Base-by-base conservation (phyloP, 2,113 vertebrate genomes). In the Macquaria ambigua region DNA sequence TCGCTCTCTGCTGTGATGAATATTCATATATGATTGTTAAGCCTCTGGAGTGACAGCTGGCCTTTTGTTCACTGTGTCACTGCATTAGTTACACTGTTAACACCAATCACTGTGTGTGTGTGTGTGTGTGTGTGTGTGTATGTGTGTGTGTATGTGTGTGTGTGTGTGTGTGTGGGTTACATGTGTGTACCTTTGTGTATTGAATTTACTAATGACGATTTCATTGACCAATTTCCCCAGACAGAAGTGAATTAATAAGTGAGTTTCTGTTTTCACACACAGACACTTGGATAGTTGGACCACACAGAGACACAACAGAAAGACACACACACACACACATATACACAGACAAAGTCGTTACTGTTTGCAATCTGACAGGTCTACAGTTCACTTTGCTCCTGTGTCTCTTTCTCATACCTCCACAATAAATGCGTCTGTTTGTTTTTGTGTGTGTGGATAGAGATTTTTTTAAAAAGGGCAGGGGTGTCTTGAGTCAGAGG, bases 41-140 rank as follows among this genome's bases (percentile, higher is more conserved):
- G 78, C 71, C 63, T 77, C 34, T 83, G 52, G 21, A 79, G 84
- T 84, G 92, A 90, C 93, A 95, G 93, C 91, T 94, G 89, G 88
- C 66, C 77, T 90, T 93, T 94, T 93, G 88, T 92, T 79, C 80
- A 87, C 46, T 79, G 46, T 78, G 73, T 80, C 72, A 79, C 58
- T 81, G 86, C 62, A 70, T 84, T 89, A 82, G 87, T 84, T 85
- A 82, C 75, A 69, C 64, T 64, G 63, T 87, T 92, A 90, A 88
- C 84, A 86, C 83, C 66, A 59, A 46, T 64, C 61, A 31, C 31
- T 81, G 25, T 62, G 73, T 63, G 6, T 31, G 58, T 70, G n/a
- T 79, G 52, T 73, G 28, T n/a, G 31, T 41, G 74, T 78, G 31
- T 74, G 63, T 62, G 72, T 81, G 34, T 21, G 25, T 23, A 56